phyloP scores from a whole-genome alignment of 1,140 invertebrate species.

The Caenorhabditis remanei region DNA sequence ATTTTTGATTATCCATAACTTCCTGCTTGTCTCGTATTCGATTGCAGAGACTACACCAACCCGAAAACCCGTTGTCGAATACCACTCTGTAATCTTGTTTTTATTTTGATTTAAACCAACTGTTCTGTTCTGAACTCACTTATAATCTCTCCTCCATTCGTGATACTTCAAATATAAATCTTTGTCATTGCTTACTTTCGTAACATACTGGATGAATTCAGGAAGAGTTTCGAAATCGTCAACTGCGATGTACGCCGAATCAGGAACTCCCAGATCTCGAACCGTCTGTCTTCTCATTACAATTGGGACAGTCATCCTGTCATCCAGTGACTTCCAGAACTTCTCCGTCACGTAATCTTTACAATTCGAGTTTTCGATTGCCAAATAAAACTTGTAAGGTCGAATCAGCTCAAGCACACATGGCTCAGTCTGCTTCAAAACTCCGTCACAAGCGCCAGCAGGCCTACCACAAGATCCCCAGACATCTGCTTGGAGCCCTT shows the following conservation, averaged over 20 bases:
- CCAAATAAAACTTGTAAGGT: constrained; percentile 96
- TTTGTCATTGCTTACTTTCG: constrained; percentile 38
- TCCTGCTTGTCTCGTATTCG: neutral
- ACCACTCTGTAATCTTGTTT: neutral
- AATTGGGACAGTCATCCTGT: constrained; percentile 56
- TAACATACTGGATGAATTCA: constrained; percentile 47
- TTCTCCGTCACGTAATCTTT: constrained; percentile 96
- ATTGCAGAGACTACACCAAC: neutral
- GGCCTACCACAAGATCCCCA: constrained; percentile 82
- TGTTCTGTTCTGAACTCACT: neutral
- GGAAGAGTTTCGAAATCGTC: constrained; percentile 59
- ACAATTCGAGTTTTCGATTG: constrained; percentile 97
- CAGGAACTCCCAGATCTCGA: constrained; percentile 50
- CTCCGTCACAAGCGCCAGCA: constrained; percentile 54
- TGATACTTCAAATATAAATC: constrained; percentile 62
- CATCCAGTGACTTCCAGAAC: constrained; percentile 85
- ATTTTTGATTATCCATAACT: neutral
- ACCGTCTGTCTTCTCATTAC: constrained; percentile 59
- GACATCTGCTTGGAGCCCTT: constrained; percentile 81
- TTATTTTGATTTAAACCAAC: too few species aligned
- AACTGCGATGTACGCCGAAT: constrained; percentile 57
- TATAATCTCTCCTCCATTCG: constrained; percentile 62
- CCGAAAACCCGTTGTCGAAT: constrained; percentile 3
- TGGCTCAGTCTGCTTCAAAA: constrained; percentile 29
- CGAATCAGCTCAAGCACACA: constrained; percentile 76